Percentiles rank a stretch among this genome's conserved stretches.
Evolutionary conservation across 37 sponge, comb jelly and placozoan species (phyloP).

Genomic region (Bolinopsis microptera): DNA sequence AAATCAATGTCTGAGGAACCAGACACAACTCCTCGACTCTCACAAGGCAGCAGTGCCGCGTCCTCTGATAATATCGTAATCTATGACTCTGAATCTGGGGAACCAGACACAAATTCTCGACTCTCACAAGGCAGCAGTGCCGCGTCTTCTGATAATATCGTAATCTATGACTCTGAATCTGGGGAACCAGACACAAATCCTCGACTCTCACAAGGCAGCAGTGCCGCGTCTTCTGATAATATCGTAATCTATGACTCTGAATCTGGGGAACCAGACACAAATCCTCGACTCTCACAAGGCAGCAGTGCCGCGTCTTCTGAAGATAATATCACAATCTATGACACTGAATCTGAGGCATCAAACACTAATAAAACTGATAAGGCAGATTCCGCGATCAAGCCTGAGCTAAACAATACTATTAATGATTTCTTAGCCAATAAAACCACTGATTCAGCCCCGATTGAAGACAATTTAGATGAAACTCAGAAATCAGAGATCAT

Average conservation of each 20-base stretch:
- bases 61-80: not conserved
- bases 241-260: slow-evolving; percentile 19
- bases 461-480: not conserved
- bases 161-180: no score
- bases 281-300: not conserved
- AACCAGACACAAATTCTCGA: not conserved
- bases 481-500: slow-evolving; percentile 46
- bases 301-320: slow-evolving; percentile 17
- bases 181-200: not conserved
- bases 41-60: not conserved
- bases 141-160: not conserved
- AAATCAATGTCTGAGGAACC: not conserved
- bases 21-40: no score
- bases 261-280: not conserved
- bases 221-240: slow-evolving; percentile 6
- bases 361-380: not conserved
- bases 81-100: no score
- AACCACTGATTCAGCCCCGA: not conserved
- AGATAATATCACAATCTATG: slow-evolving; percentile 34
- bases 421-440: slow-evolving; percentile 30
- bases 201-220: not conserved
- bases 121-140: not conserved
- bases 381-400: not conserved
- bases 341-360: not conserved
- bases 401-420: slow-evolving; percentile 1